A percentile compares a stretch with the other conserved stretches of the same genome.
These are phyloP conservation scores for Salvelinus fontinalis DNA, from an alignment of 2,113 vertebrate species.

Conservation along the genomic window DNA sequence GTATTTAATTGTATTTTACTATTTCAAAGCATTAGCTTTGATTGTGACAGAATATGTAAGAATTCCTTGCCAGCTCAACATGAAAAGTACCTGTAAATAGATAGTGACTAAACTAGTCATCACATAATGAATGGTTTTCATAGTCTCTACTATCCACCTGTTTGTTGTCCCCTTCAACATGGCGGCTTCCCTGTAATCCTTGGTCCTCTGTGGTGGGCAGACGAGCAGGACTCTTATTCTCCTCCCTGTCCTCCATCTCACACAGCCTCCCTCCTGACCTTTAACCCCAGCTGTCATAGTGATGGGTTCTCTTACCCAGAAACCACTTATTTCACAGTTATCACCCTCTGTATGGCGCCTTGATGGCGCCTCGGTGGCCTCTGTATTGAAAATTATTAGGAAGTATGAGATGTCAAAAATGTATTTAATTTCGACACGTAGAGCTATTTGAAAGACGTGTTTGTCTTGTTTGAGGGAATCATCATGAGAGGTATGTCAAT, in stretches of 20 bases:
- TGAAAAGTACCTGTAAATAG: too few relatives aligned
- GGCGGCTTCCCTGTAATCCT: neutral
- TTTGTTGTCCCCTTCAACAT: too few relatives aligned
- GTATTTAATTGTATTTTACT: neutral
- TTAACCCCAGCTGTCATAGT: constrained; percentile 73
- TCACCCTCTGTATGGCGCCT: constrained; percentile 53
- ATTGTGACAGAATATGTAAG: too few relatives aligned
- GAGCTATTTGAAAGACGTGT: neutral
- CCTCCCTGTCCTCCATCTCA: constrained; percentile 40
- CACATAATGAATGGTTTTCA: too few relatives aligned
- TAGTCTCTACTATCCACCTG: too few relatives aligned
- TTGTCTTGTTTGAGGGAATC: neutral
- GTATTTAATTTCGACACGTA: neutral
- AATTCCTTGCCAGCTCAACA: too few relatives aligned
- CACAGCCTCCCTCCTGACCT: constrained; percentile 66
- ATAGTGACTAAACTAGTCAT: too few relatives aligned
- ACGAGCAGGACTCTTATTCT: neutral
- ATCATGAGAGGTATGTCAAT: neutral
- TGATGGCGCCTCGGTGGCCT: constrained; percentile 22
- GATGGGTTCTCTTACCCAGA: constrained; percentile 70
- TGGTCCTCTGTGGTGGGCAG: neutral
- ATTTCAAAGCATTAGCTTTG: neutral
- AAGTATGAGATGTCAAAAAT: constrained; percentile 15
- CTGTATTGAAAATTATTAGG: constrained; percentile 26
- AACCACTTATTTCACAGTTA: constrained; percentile 68